Evolutionary conservation across 2,113 vertebrate species (phyloP), one percentile per base, ranked within the genome.

Genomic region (Phasianus colchicus): DNA sequence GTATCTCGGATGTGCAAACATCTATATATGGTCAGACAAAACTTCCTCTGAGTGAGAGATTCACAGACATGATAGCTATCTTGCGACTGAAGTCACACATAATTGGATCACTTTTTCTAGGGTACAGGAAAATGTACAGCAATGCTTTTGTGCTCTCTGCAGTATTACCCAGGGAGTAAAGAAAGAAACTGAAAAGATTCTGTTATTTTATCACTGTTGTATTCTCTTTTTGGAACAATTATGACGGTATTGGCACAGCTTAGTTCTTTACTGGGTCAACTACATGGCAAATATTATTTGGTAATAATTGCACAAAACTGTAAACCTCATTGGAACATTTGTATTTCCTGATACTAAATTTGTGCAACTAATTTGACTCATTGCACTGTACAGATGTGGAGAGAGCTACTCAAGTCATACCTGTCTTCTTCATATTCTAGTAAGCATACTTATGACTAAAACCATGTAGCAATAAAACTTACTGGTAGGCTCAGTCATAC

Each of bases 401-500:
- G 82, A 52, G 60, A 88, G 40, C 64, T 74, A 38, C 34, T 78
- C 40, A 74, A 71, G 67, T 2, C 5, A 65, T 84, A 83, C 77
- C 88, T 91, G 63, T 48, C 32, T 42, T 88, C 73, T 77, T 91
- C 82, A 74, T 20, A 48, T 89, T 83, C 48, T 75, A 27, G 5
- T 83, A 43, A 86, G 43, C 32, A 50, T 27, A 38, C 45, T 81
- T 86, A 75, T 42, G 40, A 83, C 43, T 78, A 88, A 90, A 88
- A 12, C 12, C 29, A 29, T 18, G 14, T 45, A 86, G 48, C 83
- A 92, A 81, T 43, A 72, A 83, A 60, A 75, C 86, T 72, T 91
- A 86, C 48, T 91, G 57, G 61, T 81, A 75, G 69, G 50, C 79
- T 95, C 52, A 75, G 79, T 83, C 90, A 45, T 40, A 86, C 82